A percentile compares a stretch with the other conserved stretches of the same genome.
phyloP scores from a whole-genome alignment of 2,113 vertebrate genomes.

The Salvator merianae region DNA sequence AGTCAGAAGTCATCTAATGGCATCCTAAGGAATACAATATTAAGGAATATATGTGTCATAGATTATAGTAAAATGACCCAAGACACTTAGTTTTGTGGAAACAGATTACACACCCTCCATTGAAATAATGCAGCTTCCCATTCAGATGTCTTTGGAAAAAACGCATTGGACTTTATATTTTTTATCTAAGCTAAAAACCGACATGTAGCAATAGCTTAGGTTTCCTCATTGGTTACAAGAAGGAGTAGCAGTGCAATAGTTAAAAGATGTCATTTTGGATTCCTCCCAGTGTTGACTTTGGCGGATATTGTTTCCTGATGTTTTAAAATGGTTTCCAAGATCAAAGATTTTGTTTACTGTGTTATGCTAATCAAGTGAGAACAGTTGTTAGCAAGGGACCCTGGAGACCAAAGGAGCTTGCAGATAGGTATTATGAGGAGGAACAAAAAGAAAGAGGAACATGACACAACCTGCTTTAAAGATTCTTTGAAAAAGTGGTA shows the following conservation, averaged over 20 bases:
- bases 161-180: not conserved
- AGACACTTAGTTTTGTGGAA: not conserved
- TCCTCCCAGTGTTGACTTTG: not conserved
- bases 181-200: not conserved
- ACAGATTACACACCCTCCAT: not conserved
- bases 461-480: not conserved
- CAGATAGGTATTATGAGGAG: not conserved
- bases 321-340: slow-evolving; percentile 4
- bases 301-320: not conserved
- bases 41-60: not conserved
- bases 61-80: not conserved
- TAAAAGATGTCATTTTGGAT: not conserved
- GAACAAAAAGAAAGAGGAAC: not conserved
- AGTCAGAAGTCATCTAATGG: not conserved
- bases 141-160: not conserved
- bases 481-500: not conserved
- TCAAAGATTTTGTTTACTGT: not conserved
- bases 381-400: not conserved
- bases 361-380: not conserved
- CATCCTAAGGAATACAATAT: not conserved
- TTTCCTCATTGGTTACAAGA: not conserved
- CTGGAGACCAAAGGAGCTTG: not conserved
- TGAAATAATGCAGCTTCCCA: not conserved
- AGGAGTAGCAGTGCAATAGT: not conserved
- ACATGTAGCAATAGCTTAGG: not conserved